phyloP scores from a whole-genome alignment of 2,113 vertebrate species.

The Syngnathus scovelli region DNA sequence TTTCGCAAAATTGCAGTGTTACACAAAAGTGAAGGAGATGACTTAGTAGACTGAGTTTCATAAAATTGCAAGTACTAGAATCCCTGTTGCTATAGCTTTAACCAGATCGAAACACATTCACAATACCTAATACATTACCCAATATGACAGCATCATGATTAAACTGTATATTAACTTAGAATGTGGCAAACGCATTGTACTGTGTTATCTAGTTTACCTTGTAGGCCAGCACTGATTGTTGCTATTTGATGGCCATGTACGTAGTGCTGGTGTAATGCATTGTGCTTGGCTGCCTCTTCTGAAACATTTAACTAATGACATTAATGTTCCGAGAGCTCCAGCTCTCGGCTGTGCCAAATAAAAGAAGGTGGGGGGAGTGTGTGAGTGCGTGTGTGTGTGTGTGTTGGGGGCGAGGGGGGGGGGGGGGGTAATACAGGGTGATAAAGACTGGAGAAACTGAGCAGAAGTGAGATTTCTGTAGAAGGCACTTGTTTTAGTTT shows the following conservation, averaged over 20 bases:
- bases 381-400: too few relatives aligned
- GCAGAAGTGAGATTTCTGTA: conserved; percentile 73
- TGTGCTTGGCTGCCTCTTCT: conserved; percentile 74
- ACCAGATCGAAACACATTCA: neutral
- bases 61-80: too few relatives aligned
- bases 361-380: conserved; percentile 13
- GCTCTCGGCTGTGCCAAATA: conserved; percentile 62
- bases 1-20: too few relatives aligned
- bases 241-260: conserved; percentile 50
- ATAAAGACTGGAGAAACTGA: conserved; percentile 49
- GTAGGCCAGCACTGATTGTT: conserved; percentile 29
- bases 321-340: conserved; percentile 68
- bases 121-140: neutral
- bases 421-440: conserved; percentile 9
- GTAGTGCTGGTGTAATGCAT: conserved; percentile 62
- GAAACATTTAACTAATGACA: conserved; percentile 76
- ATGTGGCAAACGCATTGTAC: neutral
- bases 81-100: too few relatives aligned
- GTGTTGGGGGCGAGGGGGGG: conserved; percentile 9
- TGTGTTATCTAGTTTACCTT: conserved; percentile 22
- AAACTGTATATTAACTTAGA: neutral
- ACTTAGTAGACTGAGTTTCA: too few relatives aligned
- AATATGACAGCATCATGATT: neutral
- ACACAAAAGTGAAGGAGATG: too few relatives aligned
- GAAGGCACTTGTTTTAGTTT: conserved; percentile 78